Evolutionary conservation across 2,888 invertebrate species (phyloP).

Genomic region (Eutolmus rufibarbis): DNA sequence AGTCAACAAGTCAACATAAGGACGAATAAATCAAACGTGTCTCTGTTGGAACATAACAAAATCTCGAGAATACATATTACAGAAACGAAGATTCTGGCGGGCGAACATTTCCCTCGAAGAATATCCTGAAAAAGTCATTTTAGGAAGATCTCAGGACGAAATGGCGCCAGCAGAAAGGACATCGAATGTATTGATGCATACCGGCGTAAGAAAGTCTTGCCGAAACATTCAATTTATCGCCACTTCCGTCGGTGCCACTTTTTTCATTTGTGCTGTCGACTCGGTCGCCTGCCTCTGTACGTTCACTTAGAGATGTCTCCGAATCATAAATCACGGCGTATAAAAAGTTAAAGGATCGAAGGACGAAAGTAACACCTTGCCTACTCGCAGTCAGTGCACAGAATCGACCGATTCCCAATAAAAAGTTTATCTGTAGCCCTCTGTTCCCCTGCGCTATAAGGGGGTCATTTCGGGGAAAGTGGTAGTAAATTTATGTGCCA

Average conservation of each 20-base stretch:
- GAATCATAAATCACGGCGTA: not conserved
- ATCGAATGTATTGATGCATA: not conserved
- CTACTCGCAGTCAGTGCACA: not conserved
- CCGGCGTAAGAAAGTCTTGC: not conserved
- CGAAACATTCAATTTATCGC: constrained; percentile 22
- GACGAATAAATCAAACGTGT: constrained; percentile 36
- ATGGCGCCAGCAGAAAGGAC: not conserved
- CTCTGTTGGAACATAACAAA: constrained; percentile 6
- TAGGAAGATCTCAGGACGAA: not conserved
- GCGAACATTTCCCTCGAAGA: not conserved
- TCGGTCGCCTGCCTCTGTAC: not conserved
- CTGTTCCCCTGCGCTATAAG: not conserved
- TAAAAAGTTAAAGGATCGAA: constrained; percentile 19
- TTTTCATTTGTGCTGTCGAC: constrained; percentile 14
- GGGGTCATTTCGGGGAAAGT: constrained; percentile 5
- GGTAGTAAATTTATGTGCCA: constrained; percentile 38
- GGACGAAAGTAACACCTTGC: constrained; percentile 8
- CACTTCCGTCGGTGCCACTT: not conserved
- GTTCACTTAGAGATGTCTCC: constrained; percentile 4
- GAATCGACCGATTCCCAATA: not conserved
- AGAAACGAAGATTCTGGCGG: not conserved
- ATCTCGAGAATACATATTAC: constrained; percentile 21
- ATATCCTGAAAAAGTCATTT: not conserved
- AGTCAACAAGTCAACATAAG: constrained; percentile 43
- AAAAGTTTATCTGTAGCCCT: constrained; percentile 38